Evolutionary conservation across 64 coral and sea anemone species (phyloP).

Genomic region (Porites australiensis): DNA sequence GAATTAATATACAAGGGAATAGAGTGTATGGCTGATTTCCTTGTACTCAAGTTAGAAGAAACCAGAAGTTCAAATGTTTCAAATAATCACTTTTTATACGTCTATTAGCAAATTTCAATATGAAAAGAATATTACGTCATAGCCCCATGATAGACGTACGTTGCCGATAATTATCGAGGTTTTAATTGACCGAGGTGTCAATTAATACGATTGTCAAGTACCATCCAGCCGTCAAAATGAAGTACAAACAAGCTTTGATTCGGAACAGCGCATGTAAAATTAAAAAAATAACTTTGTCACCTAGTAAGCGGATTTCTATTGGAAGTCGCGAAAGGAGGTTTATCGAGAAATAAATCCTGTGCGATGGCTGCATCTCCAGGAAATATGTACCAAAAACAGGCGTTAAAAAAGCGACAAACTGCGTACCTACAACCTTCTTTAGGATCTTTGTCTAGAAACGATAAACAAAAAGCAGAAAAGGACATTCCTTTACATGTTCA

Average conservation of each 20-base stretch:
- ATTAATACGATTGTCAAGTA: neutral
- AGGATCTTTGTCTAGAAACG: neutral
- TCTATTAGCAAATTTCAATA: neutral
- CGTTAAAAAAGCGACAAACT: neutral
- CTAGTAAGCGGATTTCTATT: neutral
- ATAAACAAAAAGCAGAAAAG: neutral
- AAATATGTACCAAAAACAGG: conserved; percentile 34
- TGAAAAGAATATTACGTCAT: neutral
- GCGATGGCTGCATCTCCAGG: neutral
- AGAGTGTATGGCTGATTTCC: no score
- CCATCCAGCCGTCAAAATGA: neutral
- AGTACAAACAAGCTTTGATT: neutral
- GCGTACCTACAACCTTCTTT: neutral
- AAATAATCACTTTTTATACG: neutral
- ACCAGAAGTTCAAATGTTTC: no score
- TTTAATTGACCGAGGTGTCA: no score
- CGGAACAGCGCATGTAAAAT: neutral
- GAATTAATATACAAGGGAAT: no score
- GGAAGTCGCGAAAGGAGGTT: neutral
- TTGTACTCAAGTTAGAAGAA: no score
- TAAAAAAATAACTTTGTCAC: conserved; percentile 24
- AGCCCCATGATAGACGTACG: neutral
- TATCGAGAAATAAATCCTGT: neutral
- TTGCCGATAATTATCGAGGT: no score
- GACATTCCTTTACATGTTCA: neutral